phyloP scores from a whole-genome alignment of 1,140 invertebrate genomes.

The Brachionus rubens region DNA sequence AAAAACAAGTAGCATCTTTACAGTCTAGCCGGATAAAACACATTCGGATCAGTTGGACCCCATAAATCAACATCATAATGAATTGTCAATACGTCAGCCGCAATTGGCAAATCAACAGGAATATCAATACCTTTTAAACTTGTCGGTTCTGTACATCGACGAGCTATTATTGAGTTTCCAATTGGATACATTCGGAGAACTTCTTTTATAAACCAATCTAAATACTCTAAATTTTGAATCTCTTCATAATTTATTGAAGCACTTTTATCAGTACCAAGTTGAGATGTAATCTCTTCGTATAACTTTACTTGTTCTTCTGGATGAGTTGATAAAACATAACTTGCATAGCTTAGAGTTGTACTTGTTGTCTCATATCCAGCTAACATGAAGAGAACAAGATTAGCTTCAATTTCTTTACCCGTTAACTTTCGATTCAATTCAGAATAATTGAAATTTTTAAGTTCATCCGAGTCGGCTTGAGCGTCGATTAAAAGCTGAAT shows the following conservation, averaged over 20 bases:
- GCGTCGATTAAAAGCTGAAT: constrained; percentile 37
- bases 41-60: constrained; percentile 51
- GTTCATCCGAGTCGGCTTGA: constrained; percentile 24
- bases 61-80: constrained; percentile 56
- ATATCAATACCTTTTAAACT: constrained; percentile 52
- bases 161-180: too few species aligned
- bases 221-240: constrained; percentile 52
- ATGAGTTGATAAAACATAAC: constrained; percentile 60
- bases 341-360: constrained; percentile 55
- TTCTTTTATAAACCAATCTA: constrained; percentile 56
- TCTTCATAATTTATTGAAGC: constrained; percentile 47
- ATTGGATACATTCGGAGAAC: constrained; percentile 55
- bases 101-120: constrained; percentile 54
- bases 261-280: background rate
- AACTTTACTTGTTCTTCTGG: constrained; percentile 61
- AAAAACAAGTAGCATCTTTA: too few species aligned
- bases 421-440: background rate
- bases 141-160: constrained; percentile 51
- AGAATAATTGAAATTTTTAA: background rate
- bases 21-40: constrained; percentile 51
- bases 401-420: constrained; percentile 53
- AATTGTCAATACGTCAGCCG: constrained; percentile 55
- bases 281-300: constrained; percentile 55
- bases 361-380: constrained; percentile 62
- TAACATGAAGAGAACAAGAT: constrained; percentile 54